Evolutionary conservation across 1,140 invertebrate genomes (phyloP).

Genomic region (Plutomurus gul): DNA sequence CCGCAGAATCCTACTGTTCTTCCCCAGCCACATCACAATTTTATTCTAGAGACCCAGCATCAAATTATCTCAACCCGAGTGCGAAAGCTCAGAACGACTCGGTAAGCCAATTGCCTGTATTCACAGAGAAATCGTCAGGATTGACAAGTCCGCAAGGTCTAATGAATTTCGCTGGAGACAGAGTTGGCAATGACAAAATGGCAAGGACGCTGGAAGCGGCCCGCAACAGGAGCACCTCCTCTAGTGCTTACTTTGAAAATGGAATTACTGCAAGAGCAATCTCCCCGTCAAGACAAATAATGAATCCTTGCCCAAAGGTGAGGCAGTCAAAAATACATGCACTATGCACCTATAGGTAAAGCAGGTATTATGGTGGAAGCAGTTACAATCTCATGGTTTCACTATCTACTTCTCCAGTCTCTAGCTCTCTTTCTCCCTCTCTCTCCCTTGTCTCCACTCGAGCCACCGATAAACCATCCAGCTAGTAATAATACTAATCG

Average conservation of each 20-base stretch:
- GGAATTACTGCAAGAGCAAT: neutral
- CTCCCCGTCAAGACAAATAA: neutral
- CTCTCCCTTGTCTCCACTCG: neutral
- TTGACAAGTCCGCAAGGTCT: neutral
- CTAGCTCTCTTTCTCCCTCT: neutral
- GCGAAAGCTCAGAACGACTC: neutral
- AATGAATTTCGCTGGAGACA: neutral
- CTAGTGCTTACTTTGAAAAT: neutral
- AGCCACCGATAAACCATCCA: neutral
- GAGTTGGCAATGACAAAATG: neutral
- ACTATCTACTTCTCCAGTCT: neutral
- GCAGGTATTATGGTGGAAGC: neutral
- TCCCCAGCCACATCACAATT: neutral
- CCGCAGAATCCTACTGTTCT: neutral
- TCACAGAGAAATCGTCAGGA: conserved; percentile 11
- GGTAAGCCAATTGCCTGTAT: neutral
- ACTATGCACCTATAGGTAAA: neutral
- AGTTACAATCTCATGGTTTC: neutral
- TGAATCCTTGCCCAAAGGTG: conserved; percentile 14
- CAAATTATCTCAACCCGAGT: neutral
- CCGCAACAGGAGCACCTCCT: neutral
- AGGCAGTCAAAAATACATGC: neutral
- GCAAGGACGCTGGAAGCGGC: neutral
- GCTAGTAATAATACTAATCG: neutral
- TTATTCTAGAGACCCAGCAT: neutral